Evolutionary conservation across 2,797 vertebrate genomes (phyloP).

Genomic region (Aselliscus stoliczkanus): DNA sequence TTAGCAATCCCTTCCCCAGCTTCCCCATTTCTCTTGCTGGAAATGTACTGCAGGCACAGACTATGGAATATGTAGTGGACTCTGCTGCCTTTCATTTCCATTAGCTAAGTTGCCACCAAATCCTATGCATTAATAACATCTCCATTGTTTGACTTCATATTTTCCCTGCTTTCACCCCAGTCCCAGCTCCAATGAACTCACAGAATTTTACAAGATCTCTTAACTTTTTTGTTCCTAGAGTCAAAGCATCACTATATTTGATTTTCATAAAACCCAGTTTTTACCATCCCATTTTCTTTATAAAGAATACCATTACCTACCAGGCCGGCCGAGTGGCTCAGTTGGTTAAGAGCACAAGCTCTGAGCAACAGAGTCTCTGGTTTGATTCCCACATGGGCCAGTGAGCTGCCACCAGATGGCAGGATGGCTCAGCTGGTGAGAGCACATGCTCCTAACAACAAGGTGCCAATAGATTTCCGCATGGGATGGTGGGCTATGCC

Average conservation of each 20-base stretch:
- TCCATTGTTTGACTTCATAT: neutral
- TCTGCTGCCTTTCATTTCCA: neutral
- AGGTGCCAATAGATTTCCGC: too few species aligned
- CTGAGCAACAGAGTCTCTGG: too few species aligned
- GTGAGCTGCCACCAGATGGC: too few species aligned
- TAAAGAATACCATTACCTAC: neutral
- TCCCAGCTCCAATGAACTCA: neutral
- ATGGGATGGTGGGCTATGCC: too few species aligned
- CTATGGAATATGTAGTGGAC: neutral
- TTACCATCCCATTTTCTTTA: neutral
- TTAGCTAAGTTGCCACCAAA: neutral
- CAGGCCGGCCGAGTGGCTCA: too few species aligned
- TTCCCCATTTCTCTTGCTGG: neutral
- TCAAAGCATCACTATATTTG: neutral
- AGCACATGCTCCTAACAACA: too few species aligned
- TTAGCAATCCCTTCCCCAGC: neutral
- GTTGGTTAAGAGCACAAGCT: too few species aligned
- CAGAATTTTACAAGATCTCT: neutral
- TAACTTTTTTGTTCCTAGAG: neutral
- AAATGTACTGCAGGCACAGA: neutral
- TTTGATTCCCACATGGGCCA: too few species aligned
- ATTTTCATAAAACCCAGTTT: neutral
- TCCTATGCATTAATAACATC: neutral
- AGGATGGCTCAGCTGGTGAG: too few species aligned
- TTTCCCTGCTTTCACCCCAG: neutral